Percentiles rank a stretch among this genome's conserved stretches.
Conservation (phyloP, 2,888 invertebrate species). For the Drosophila birchii region DNA sequence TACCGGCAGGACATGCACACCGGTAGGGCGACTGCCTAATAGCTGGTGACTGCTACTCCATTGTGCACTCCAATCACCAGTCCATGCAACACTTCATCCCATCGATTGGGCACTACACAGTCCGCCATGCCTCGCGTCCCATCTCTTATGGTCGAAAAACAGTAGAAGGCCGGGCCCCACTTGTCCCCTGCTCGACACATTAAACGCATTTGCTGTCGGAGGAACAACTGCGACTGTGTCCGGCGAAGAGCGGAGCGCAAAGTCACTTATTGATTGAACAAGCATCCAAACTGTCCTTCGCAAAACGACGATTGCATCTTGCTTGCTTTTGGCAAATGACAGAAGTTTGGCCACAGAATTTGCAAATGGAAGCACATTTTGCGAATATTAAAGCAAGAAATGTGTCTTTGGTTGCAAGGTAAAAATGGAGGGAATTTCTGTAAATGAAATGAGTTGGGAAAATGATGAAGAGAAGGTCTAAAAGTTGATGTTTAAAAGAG, state of each 20-base stretch:
- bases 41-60: slow-evolving; percentile 43
- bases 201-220: slow-evolving; percentile 49
- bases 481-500: not conserved
- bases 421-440: slow-evolving; percentile 6
- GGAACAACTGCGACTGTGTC: not conserved
- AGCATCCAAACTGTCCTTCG: slow-evolving; percentile 30
- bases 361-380: slow-evolving; percentile 12
- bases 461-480: not conserved
- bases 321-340: slow-evolving; percentile 25
- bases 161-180: slow-evolving; percentile 18
- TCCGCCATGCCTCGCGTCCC: not conserved
- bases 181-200: slow-evolving; percentile 29
- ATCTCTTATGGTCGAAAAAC: slow-evolving; percentile 41
- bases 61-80: slow-evolving; percentile 65
- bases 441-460: not conserved
- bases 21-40: slow-evolving; percentile 50
- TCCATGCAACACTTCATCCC: slow-evolving; percentile 51
- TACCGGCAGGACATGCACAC: slow-evolving; percentile 51
- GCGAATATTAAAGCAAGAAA: slow-evolving; percentile 4
- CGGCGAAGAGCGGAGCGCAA: slow-evolving; percentile 23
- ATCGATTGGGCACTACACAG: slow-evolving; percentile 20
- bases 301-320: slow-evolving; percentile 55
- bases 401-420: not conserved
- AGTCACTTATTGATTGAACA: slow-evolving; percentile 65
- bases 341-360: slow-evolving; percentile 21